A percentile compares a stretch with the other conserved stretches of the same genome.
Evolutionary conservation across 2,797 vertebrate species (phyloP).

Genomic region (Cyprinodon diabolis): DNA sequence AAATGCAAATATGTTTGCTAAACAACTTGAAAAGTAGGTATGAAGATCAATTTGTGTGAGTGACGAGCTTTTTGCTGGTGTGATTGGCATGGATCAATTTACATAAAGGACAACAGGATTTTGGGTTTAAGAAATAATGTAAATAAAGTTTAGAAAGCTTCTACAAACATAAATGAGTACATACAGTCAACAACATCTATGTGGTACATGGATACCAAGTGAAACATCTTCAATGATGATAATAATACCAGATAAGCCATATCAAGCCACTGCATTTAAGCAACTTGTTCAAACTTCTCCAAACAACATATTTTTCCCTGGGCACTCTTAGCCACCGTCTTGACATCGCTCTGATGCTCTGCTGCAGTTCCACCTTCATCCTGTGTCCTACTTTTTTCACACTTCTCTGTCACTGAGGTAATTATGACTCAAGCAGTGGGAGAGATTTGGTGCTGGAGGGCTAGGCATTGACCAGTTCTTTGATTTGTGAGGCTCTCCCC

Average conservation of each 20-base stretch:
- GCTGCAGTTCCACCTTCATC: constrained; percentile 35
- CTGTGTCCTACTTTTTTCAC: constrained; percentile 38
- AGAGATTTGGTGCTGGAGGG: constrained; percentile 46
- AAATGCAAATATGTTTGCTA: constrained; percentile 56
- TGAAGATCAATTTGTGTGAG: constrained; percentile 53
- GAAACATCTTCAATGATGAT: constrained; percentile 17
- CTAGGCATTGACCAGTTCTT: constrained; percentile 37
- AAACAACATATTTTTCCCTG: constrained; percentile 33
- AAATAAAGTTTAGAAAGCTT: constrained; percentile 43
- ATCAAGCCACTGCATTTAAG: constrained; percentile 9
- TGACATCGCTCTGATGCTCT: constrained; percentile 38
- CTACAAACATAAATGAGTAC: constrained; percentile 40
- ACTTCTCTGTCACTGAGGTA: constrained; percentile 52
- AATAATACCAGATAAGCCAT: constrained; percentile 10
- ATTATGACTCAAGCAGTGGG: constrained; percentile 49
- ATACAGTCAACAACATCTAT: constrained; percentile 20
- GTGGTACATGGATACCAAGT: constrained; percentile 27
- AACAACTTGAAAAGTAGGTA: constrained; percentile 52
- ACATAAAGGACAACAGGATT: constrained; percentile 30
- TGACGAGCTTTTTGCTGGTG: constrained; percentile 46
- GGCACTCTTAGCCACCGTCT: constrained; percentile 37
- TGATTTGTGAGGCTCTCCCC: constrained; percentile 37
- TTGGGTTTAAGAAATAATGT: constrained; percentile 26
- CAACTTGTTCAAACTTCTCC: constrained; percentile 17
- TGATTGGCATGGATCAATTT: constrained; percentile 53